Percentiles rank a stretch among this genome's conserved stretches.
These are phyloP conservation scores for Margarornis squamiger DNA, from an alignment of 2,797 vertebrate genomes.

Conservation along the genomic window DNA sequence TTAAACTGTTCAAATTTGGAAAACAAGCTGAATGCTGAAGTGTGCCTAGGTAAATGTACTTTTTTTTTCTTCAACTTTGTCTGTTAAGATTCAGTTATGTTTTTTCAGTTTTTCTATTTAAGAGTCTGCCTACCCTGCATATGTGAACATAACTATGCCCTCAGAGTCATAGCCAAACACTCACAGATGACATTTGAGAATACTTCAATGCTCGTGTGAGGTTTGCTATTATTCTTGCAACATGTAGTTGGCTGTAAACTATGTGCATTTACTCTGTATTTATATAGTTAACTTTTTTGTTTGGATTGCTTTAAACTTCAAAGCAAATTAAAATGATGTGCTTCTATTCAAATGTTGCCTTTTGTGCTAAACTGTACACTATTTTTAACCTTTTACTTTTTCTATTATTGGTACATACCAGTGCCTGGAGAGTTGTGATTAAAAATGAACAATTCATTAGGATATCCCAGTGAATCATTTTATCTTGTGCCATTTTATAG, in stretches of 20 bases:
- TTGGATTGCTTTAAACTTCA: slow-evolving; percentile 71
- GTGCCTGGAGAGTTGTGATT: slow-evolving; percentile 2
- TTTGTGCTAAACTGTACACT: slow-evolving; percentile 11
- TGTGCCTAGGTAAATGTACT: slow-evolving; percentile 43
- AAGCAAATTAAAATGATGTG: slow-evolving; percentile 69
- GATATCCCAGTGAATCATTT: not conserved
- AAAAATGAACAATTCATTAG: not conserved
- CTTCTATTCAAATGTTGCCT: slow-evolving; percentile 53
- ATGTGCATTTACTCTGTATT: slow-evolving; percentile 76
- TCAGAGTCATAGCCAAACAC: slow-evolving; percentile 48
- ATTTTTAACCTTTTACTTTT: not conserved
- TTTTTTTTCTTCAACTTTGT: not conserved
- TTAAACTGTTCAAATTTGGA: not conserved
- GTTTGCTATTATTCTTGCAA: slow-evolving; percentile 66
- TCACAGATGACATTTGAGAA: slow-evolving; percentile 22
- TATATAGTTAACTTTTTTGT: slow-evolving; percentile 70
- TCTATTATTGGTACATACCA: not conserved
- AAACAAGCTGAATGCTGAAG: slow-evolving; percentile 35
- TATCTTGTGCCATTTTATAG: not conserved
- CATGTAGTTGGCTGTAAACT: slow-evolving; percentile 72
- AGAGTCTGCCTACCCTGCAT: slow-evolving; percentile 65
- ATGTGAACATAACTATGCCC: slow-evolving; percentile 71
- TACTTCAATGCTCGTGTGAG: slow-evolving; percentile 57
- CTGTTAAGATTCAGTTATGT: slow-evolving; percentile 17
- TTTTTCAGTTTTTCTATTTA: slow-evolving; percentile 36